A percentile compares a stretch with the other conserved stretches of the same genome.
phyloP scores from a whole-genome alignment of 2,888 invertebrate genomes.

The Gasteruption jaculator region DNA sequence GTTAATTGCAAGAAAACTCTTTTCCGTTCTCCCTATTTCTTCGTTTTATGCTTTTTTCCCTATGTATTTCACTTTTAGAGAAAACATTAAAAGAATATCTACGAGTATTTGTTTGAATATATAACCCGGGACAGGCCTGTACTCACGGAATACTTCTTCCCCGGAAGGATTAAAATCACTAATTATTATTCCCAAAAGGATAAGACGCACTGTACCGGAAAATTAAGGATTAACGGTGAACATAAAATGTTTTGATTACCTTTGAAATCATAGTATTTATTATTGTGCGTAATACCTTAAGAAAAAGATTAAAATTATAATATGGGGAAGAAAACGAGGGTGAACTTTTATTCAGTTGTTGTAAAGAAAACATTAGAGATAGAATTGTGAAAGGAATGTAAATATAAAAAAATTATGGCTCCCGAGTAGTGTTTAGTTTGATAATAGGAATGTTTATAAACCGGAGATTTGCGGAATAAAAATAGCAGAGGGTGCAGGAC shows the following conservation, averaged over 20 bases:
- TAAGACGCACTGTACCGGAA: conserved; percentile 33
- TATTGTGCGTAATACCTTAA: too few species aligned
- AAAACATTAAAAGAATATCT: conserved; percentile 38
- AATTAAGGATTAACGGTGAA: conserved; percentile 39
- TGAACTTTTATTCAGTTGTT: too few species aligned
- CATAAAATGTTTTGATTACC: conserved; percentile 13
- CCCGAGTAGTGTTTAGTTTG: too few species aligned
- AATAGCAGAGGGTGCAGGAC: too few species aligned
- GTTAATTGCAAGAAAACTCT: conserved; percentile 36
- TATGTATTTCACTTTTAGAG: conserved; percentile 12
- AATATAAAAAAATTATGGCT: too few species aligned
- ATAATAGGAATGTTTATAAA: too few species aligned
- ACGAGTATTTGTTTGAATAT: conserved; percentile 31
- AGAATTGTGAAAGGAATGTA: too few species aligned
- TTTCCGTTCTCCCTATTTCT: conserved; percentile 16
- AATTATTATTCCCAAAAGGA: conserved; percentile 45
- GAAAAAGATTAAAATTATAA: too few species aligned
- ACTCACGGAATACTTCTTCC: too few species aligned
- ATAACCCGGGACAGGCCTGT: conserved; percentile 23
- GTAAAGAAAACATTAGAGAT: too few species aligned
- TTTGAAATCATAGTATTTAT: conserved; percentile 9
- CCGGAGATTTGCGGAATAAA: too few species aligned
- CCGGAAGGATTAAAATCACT: conserved; percentile 42
- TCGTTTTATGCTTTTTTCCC: conserved; percentile 6
- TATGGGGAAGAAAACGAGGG: too few species aligned